Evolutionary conservation across 2,797 vertebrate species (phyloP).

Genomic region (Heliangelus exortis): DNA sequence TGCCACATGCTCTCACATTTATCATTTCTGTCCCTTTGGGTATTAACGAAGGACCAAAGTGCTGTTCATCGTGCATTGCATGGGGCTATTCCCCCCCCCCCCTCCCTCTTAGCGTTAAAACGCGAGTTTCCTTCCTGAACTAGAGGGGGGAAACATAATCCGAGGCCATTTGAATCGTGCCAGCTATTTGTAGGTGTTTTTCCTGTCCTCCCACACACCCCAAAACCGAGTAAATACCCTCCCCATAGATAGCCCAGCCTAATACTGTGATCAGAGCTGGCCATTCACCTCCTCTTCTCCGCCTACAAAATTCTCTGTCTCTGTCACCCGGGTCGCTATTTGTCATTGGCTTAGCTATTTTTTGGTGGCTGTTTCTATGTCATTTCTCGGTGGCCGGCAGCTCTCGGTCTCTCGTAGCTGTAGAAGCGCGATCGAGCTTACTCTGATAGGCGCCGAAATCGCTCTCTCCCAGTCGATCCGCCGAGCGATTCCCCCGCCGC

Average conservation of each 20-base stretch:
- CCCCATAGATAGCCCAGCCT: conserved; percentile 39
- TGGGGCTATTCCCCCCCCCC: not conserved
- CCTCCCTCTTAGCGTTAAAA: not conserved
- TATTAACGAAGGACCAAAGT: conserved; percentile 39
- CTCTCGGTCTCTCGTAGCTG: conserved; percentile 4
- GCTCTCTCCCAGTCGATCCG: not conserved
- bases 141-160: not conserved
- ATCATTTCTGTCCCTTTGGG: conserved; percentile 44
- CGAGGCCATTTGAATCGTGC: conserved; percentile 36
- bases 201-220: conserved; percentile 51
- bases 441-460: conserved; percentile 35
- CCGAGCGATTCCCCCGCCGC: not conserved
- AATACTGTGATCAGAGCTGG: conserved; percentile 45
- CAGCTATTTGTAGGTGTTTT: conserved; percentile 68
- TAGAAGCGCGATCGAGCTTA: not conserved
- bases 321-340: conserved; percentile 69
- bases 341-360: conserved; percentile 60
- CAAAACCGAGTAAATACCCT: conserved; percentile 56
- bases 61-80: not conserved
- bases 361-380: conserved; percentile 59
- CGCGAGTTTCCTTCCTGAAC: conserved; percentile 36
- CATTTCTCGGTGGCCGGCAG: conserved; percentile 54
- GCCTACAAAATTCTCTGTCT: conserved; percentile 61
- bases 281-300: conserved; percentile 70
- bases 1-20: conserved; percentile 56